These are phyloP conservation scores for Leptatherina wallacei DNA, from an alignment of 2,797 vertebrate genomes.

Conservation along the genomic window DNA sequence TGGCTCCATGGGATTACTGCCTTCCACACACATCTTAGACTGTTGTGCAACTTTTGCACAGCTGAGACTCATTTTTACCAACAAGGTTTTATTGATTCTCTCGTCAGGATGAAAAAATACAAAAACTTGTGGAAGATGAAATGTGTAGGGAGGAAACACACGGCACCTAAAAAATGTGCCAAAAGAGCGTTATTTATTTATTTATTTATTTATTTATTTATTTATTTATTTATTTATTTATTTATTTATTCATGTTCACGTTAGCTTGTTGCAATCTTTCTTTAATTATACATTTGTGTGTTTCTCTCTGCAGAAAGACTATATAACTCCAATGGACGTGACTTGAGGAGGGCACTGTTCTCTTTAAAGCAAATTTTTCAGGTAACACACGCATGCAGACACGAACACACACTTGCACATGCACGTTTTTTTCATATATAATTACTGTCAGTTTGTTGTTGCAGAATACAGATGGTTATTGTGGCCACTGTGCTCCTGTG, in stretches of 20 bases:
- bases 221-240: neutral
- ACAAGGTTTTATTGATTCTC: conserved; percentile 52
- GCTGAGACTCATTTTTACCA: conserved; percentile 42
- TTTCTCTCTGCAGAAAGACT: conserved; percentile 87
- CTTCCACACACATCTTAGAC: conserved; percentile 6
- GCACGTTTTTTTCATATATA: conserved; percentile 42
- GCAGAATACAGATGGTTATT: conserved; percentile 52
- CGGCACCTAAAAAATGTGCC: neutral
- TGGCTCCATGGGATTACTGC: conserved; percentile 9
- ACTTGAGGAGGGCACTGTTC: conserved; percentile 94
- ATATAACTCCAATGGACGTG: conserved; percentile 93
- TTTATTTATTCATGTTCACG: neutral
- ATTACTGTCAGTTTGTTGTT: conserved; percentile 58
- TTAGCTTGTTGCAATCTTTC: neutral
- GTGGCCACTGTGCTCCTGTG: conserved; percentile 59
- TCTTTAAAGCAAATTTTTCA: conserved; percentile 98
- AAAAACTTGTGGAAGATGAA: conserved; percentile 23
- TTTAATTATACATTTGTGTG: conserved; percentile 1
- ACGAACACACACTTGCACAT: conserved; percentile 9
- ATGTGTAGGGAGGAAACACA: conserved; percentile 5
- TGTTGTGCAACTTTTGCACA: conserved; percentile 38
- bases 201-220: too few species aligned
- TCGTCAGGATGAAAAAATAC: conserved; percentile 30
- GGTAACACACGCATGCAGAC: conserved; percentile 76
- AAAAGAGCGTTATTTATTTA: neutral